Base-by-base conservation (phyloP, 2,888 invertebrate genomes). In the Mimas tiliae region DNA sequence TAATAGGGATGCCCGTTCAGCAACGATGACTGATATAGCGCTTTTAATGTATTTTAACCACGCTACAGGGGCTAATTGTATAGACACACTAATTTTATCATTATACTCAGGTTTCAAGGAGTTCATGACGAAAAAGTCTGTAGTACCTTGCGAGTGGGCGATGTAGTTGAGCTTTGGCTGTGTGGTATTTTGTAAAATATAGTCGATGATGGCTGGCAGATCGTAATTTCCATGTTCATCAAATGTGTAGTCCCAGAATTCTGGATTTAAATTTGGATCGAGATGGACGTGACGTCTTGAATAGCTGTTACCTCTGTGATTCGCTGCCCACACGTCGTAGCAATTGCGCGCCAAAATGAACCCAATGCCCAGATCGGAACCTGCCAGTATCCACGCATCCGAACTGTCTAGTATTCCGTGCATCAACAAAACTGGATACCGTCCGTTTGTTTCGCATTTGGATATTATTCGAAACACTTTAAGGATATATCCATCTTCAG, bases 211-310 rank as follows among this genome's bases (percentile, higher is more conserved):
- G 0, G 96, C 95, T 8, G 97, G 96, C 1, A 97, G 68, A 82
- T 98, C 97, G 74, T 94, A 94, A 55, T 89, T 77, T 0, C 96
- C 97, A 82, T 96, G 95, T 82, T 97, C 96, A 79, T 97, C 96
- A 88, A 95, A 95, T 48, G 95, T 95, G 77, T 89, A 95, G 38
- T 93, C 75, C 95, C 95, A 95, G 73, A 84, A 95, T 14, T 82
- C 71, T 0, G 77, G 68, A 67, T 94, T 89, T 0, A 68, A 81
- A 65, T 90, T 77, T 0, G 92, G 86, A 65, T 93, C 75, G 79
- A 91, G 76, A 1, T 79, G 85, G 0, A 83, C 76, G 73, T 96
- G 96, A n/a, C 82, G 85, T 52, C 93, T 87, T 1, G 95, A 94
- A 81, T 96, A 96, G 14, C 87, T 88, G 75, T 95, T 96, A 9